A percentile compares a stretch with the other conserved stretches of the same genome.
Evolutionary conservation across 2,888 invertebrate genomes (phyloP).

Genomic region (Congeria kusceri): DNA sequence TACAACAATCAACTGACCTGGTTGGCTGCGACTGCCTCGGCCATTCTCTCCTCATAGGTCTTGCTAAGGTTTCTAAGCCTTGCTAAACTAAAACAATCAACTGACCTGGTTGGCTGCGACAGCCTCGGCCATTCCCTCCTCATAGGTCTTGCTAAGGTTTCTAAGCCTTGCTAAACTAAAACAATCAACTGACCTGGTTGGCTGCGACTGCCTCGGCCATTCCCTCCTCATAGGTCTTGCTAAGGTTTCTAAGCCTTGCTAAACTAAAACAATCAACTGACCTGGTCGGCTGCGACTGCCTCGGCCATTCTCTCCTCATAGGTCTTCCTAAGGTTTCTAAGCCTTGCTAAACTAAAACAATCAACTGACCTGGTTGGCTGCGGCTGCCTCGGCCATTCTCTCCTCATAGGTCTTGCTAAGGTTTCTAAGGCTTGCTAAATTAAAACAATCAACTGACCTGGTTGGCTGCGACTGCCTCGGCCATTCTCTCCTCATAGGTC

Average conservation of each 20-base stretch:
- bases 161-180: no score
- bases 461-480: neutral
- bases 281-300: no score
- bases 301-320: conserved; percentile 78
- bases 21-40: neutral
- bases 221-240: conserved; percentile 81
- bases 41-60: conserved; percentile 79
- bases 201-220: conserved; percentile 72
- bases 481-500: conserved; percentile 79
- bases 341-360: conserved; percentile 1
- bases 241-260: conserved; percentile 74
- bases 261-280: neutral
- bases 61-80: conserved; percentile 80
- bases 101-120: no score
- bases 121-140: no score
- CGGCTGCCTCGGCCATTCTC: conserved; percentile 75
- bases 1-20: neutral
- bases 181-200: conserved; percentile 68
- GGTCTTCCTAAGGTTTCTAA: conserved; percentile 80
- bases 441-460: neutral
- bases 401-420: conserved; percentile 82
- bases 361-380: conserved; percentile 68
- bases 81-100: no score
- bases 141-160: no score
- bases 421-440: conserved; percentile 68